phyloP scores from a whole-genome alignment of 2,888 invertebrate species.

The Matsumyia berberina region DNA sequence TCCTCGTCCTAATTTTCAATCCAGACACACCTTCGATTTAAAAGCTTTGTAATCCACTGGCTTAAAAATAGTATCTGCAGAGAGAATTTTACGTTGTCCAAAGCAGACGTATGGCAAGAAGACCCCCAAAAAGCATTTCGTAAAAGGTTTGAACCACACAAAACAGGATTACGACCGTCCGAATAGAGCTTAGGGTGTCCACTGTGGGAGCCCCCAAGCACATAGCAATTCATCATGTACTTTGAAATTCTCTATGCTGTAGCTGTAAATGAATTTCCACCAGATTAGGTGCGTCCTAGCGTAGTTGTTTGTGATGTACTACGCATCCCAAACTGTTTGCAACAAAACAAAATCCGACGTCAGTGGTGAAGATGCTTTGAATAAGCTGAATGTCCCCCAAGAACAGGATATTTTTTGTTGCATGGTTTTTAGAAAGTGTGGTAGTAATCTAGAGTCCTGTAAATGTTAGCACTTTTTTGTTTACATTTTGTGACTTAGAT shows the following conservation, averaged over 20 bases:
- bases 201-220: neutral
- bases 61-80: neutral
- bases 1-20: too few relatives aligned
- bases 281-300: conserved; percentile 34
- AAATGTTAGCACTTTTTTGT: too few relatives aligned
- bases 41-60: conserved; percentile 2
- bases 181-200: neutral
- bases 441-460: too few relatives aligned
- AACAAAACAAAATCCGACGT: neutral
- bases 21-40: neutral
- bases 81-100: conserved; percentile 9
- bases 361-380: neutral
- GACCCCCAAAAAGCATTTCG: neutral
- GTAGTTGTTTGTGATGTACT: neutral
- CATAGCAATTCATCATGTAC: conserved; percentile 42
- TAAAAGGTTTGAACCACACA: conserved; percentile 11
- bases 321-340: too few relatives aligned
- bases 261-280: conserved; percentile 39
- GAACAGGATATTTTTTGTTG: too few relatives aligned
- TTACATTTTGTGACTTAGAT: too few relatives aligned
- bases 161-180: conserved; percentile 10
- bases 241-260: conserved; percentile 34
- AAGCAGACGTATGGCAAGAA: neutral
- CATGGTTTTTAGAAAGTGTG: too few relatives aligned
- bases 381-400: neutral